phyloP scores from a whole-genome alignment of 2,888 invertebrate genomes.

The Bembecia ichneumoniformis region DNA sequence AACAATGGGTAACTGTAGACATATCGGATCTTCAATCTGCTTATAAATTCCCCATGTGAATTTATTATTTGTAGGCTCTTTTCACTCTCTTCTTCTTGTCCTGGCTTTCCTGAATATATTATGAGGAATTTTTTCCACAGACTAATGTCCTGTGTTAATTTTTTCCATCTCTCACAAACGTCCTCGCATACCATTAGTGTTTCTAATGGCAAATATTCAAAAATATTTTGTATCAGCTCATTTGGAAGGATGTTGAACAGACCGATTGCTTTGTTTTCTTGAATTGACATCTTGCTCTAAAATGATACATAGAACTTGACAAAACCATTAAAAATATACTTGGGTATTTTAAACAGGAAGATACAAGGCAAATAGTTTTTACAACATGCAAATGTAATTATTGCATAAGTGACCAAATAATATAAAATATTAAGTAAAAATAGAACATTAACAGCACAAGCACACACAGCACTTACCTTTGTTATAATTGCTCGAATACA shows the following conservation, averaged over 20 bases:
- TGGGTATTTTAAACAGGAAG: too few relatives aligned
- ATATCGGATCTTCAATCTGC: conserved; percentile 49
- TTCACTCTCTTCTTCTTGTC: conserved; percentile 40
- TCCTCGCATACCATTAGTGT: conserved; percentile 40
- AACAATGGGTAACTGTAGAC: conserved; percentile 44
- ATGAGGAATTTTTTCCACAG: conserved; percentile 46
- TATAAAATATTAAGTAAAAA: too few relatives aligned
- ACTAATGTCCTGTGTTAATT: conserved; percentile 34
- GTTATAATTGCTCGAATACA: too few relatives aligned
- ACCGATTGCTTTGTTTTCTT: conserved; percentile 12
- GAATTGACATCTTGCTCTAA: too few relatives aligned
- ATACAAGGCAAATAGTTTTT: too few relatives aligned
- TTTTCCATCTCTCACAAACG: conserved; percentile 51
- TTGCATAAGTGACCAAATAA: too few relatives aligned
- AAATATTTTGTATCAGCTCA: conserved; percentile 50
- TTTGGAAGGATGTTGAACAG: conserved; percentile 43
- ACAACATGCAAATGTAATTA: too few relatives aligned
- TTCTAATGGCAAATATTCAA: conserved; percentile 45
- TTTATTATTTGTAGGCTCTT: conserved; percentile 37
- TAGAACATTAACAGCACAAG: too few relatives aligned
- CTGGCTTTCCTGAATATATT: conserved; percentile 49
- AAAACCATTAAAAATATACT: too few relatives aligned
- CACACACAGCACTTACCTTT: too few relatives aligned
- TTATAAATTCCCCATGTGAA: conserved; percentile 39
- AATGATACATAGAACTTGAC: too few relatives aligned